phyloP scores from a whole-genome alignment of 1,140 invertebrate genomes.

The Agraylea sexmaculata region DNA sequence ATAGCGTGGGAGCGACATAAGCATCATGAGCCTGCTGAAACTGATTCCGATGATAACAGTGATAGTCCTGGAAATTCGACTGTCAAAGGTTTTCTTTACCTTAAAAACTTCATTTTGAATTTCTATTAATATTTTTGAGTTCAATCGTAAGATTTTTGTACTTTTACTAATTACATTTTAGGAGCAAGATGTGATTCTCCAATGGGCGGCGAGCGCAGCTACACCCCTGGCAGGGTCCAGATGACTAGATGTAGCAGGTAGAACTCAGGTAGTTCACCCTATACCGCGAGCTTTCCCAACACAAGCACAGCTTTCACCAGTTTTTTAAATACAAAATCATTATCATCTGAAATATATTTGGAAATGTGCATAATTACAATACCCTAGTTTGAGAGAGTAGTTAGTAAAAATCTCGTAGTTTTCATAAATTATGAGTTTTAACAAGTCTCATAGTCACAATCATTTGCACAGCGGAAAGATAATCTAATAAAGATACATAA shows the following conservation, averaged over 20 bases:
- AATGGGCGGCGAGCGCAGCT: conserved; percentile 17
- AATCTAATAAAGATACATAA: no score
- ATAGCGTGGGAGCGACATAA: conserved; percentile 26
- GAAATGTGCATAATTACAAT: no score
- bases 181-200: conserved; percentile 19
- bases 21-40: conserved; percentile 43
- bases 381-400: neutral
- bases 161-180: conserved; percentile 3
- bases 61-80: conserved; percentile 54
- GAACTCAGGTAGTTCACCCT: conserved; percentile 39
- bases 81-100: conserved; percentile 28
- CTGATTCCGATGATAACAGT: conserved; percentile 46
- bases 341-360: neutral
- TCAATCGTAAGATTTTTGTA: conserved; percentile 2
- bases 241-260: conserved; percentile 42
- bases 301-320: conserved; percentile 18
- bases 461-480: no score
- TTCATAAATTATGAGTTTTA: no score
- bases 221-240: conserved; percentile 27
- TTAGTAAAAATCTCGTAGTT: neutral
- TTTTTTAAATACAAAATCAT: conserved; percentile 1
- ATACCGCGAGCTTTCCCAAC: conserved; percentile 21
- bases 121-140: neutral
- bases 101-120: neutral
- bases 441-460: no score